phyloP scores from a whole-genome alignment of 2,797 vertebrate genomes.

The Heterohyrax brucei region DNA sequence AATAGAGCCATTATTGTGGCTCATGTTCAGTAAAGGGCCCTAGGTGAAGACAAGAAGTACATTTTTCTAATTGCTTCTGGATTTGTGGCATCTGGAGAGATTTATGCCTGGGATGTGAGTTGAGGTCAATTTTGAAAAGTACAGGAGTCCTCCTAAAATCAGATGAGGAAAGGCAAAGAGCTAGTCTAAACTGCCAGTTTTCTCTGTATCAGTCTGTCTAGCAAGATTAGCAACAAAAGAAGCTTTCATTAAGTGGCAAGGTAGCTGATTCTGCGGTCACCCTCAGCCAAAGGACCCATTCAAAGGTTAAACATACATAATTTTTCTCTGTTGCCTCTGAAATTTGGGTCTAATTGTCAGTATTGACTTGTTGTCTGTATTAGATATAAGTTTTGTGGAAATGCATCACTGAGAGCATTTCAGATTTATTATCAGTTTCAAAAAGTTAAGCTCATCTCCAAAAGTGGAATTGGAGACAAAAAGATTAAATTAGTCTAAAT shows the following conservation, averaged over 20 bases:
- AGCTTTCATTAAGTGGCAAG: conserved; percentile 53
- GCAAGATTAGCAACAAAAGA: neutral
- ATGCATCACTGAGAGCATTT: neutral
- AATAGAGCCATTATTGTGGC: conserved; percentile 39
- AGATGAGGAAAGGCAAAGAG: neutral
- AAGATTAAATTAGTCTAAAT: conserved; percentile 36
- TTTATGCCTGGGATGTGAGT: neutral
- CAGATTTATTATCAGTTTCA: neutral
- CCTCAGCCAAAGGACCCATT: neutral
- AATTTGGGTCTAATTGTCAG: conserved; percentile 3
- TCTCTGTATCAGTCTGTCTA: neutral
- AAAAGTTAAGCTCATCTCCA: conserved; percentile 45
- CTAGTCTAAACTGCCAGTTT: conserved; percentile 24
- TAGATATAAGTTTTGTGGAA: conserved; percentile 2
- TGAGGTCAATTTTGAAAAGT: conserved; percentile 6
- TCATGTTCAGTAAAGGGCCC: conserved; percentile 7
- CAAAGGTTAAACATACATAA: conserved; percentile 63
- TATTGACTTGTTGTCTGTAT: neutral
- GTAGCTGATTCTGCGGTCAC: conserved; percentile 23
- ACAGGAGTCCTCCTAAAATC: neutral
- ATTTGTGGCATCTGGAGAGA: neutral
- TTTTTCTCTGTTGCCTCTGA: conserved; percentile 41
- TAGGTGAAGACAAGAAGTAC: conserved; percentile 71
- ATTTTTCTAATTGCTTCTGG: conserved; percentile 53
- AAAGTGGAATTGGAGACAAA: conserved; percentile 15